A percentile compares a stretch with the other conserved stretches of the same genome.
These are phyloP conservation scores for Danionella dracula DNA, from an alignment of 2,797 vertebrate genomes.

Conservation along the genomic window DNA sequence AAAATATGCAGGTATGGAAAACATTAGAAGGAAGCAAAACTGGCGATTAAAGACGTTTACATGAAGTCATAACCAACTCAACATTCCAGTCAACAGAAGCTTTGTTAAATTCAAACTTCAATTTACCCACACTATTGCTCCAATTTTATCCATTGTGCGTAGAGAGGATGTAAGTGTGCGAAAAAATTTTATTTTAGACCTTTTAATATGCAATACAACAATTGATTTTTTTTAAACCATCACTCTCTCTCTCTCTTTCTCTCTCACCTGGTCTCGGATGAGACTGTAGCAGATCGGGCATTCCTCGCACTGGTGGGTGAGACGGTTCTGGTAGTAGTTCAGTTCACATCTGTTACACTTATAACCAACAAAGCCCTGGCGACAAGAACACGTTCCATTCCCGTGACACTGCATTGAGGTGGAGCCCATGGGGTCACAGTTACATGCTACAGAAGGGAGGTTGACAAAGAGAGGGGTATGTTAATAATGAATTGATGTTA, in stretches of 20 bases:
- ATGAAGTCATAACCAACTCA: no score
- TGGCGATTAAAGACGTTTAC: no score
- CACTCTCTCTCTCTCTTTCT: neutral
- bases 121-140: no score
- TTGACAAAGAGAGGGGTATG: no score
- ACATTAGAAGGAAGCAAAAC: neutral
- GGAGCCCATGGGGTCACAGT: conserved; percentile 87
- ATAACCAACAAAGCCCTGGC: conserved; percentile 77
- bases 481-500: neutral
- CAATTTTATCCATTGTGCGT: no score
- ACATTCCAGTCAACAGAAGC: no score
- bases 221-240: neutral
- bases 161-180: no score
- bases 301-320: conserved; percentile 73
- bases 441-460: conserved; percentile 72
- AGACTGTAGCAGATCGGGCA: conserved; percentile 84
- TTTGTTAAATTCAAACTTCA: no score
- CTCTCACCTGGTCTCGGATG: conserved; percentile 79
- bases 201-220: neutral
- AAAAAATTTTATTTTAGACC: neutral
- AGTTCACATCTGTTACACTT: conserved; percentile 84
- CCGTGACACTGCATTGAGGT: conserved; percentile 75
- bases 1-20: neutral
- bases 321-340: conserved; percentile 77
- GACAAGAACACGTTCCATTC: conserved; percentile 84